A percentile compares a stretch with the other conserved stretches of the same genome.
These are phyloP conservation scores for Hapalemur alaotrensis DNA, from an alignment of 2,797 vertebrate species.

Conservation along the genomic window DNA sequence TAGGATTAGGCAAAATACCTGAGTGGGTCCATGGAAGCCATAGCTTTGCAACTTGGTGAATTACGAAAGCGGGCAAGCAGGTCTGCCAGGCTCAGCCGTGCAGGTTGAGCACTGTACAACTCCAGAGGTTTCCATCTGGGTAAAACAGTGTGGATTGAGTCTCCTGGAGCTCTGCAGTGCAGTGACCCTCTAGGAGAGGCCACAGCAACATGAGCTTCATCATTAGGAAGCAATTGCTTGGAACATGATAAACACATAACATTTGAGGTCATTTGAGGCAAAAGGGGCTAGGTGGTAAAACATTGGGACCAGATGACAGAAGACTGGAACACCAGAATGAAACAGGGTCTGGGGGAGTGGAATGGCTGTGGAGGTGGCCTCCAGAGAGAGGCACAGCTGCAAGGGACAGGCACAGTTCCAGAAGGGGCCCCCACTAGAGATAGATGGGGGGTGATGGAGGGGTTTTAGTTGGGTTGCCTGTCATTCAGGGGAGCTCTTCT, in stretches of 20 bases:
- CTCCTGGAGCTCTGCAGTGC: not conserved
- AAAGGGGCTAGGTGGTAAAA: not conserved
- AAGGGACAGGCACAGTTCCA: not conserved
- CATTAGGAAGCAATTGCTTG: not conserved
- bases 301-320: not conserved
- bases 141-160: rapidly evolving
- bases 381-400: not conserved
- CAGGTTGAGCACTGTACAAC: not conserved
- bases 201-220: not conserved
- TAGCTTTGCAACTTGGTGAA: not conserved
- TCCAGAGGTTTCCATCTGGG: not conserved
- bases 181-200: not conserved
- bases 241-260: not conserved
- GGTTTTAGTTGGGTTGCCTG: not conserved
- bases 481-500: not conserved
- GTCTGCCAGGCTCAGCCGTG: rapidly evolving
- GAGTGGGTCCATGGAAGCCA: not conserved
- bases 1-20: not conserved
- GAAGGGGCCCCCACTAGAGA: not conserved
- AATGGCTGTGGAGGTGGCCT: not conserved
- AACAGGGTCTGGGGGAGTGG: not conserved
- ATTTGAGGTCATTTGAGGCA: not conserved
- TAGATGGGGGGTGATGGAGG: not conserved
- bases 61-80: not conserved
- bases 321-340: not conserved